These are phyloP conservation scores for Campylorhamphus procurvoides DNA, from an alignment of 2,113 vertebrate species.

Conservation along the genomic window DNA sequence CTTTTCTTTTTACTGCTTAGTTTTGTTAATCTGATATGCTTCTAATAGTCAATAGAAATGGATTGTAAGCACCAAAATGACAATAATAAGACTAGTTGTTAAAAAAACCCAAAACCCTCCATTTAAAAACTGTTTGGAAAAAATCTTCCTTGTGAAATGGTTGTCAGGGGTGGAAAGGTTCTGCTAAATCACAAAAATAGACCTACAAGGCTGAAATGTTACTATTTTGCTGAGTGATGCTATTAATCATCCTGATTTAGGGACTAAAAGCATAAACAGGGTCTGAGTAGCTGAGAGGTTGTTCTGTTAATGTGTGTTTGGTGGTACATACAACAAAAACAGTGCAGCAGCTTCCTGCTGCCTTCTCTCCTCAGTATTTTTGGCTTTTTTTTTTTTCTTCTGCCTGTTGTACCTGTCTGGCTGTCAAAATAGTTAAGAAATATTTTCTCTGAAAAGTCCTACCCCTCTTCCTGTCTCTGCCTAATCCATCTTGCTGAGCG, in stretches of 20 bases:
- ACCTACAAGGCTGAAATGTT: neutral
- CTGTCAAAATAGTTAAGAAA: neutral
- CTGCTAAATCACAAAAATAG: neutral
- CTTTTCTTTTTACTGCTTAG: neutral
- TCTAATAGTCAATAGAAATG: neutral
- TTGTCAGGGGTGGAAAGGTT: neutral
- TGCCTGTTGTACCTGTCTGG: neutral
- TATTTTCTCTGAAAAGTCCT: neutral
- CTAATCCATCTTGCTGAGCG: neutral
- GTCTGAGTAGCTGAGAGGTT: neutral
- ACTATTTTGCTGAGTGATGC: neutral
- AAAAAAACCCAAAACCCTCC: rapidly evolving
- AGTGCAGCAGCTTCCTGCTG: neutral
- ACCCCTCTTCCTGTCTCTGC: neutral
- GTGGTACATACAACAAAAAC: neutral
- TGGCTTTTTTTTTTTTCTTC: neutral
- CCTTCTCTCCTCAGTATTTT: neutral
- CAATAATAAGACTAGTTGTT: neutral
- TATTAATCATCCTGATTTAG: neutral
- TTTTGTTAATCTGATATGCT: neutral
- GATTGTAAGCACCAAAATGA: neutral
- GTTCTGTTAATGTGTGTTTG: neutral
- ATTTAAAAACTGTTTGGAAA: neutral
- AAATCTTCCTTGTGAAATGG: neutral
- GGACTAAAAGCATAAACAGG: neutral